phyloP scores from a whole-genome alignment of 2,797 vertebrate genomes.

The Myotis pilosus region DNA sequence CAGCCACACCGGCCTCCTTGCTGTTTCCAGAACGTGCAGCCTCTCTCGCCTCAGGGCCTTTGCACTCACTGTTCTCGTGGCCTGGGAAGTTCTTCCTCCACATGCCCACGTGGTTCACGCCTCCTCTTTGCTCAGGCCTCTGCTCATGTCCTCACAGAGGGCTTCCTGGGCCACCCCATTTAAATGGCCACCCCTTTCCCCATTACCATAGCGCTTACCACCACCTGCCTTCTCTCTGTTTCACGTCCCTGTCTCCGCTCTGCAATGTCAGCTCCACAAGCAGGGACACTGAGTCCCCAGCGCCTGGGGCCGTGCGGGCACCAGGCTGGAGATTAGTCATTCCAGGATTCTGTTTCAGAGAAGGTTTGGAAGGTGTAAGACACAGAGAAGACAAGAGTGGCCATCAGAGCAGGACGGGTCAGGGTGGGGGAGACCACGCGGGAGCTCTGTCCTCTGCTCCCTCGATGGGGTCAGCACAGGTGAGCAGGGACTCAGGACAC shows the following conservation, averaged over 20 bases:
- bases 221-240: not conserved
- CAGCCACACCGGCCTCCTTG: not conserved
- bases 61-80: not conserved
- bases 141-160: not conserved
- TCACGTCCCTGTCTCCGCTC: rapidly evolving
- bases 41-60: not conserved
- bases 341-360: not conserved
- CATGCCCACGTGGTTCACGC: not conserved
- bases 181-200: too few relatives aligned
- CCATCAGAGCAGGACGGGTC: rapidly evolving
- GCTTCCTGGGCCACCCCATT: not conserved
- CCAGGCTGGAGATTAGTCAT: not conserved
- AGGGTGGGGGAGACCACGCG: rapidly evolving
- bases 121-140: not conserved
- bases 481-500: not conserved
- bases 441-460: not conserved
- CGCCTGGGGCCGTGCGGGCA: not conserved
- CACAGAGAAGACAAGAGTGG: not conserved
- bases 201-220: rapidly evolving
- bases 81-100: not conserved
- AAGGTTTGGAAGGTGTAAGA: not conserved
- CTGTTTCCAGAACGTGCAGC: not conserved
- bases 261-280: not conserved
- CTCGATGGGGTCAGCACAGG: not conserved
- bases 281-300: not conserved